Evolutionary conservation across 2,888 invertebrate species (phyloP), one percentile per base, ranked within the genome.

Genomic region (Leistus spinibarbis): DNA sequence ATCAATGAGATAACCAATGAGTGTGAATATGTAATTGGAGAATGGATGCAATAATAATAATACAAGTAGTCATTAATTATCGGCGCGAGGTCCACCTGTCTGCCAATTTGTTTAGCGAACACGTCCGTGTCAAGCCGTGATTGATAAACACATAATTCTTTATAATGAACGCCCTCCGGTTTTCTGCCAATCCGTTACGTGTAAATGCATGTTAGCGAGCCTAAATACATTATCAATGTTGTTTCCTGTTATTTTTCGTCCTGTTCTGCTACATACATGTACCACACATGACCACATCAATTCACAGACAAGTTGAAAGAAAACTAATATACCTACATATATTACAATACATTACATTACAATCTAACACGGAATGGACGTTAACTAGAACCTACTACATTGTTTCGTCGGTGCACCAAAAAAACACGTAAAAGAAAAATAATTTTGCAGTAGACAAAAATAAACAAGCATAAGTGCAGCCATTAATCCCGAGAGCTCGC

Each of bases 61-160:
- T 64, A 64, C 64, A 64, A 64, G 22, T 64, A 17, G 19, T 53
- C 73, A 73, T 73, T 73, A 66, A 73, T 73, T 73, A 73, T 73
- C 40, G 13, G 13, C 40, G 40, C 40, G 40, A 40, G 40, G 40
- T 73, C 66, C 10, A 54, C 54, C 66, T 67, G 66, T 66, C 72
- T 72, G 73, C 60, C 73, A 73, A 73, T 73, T 73, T 73, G 67
- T 73, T 73, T 73, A 62, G 40, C 40, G 27, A 53, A 27, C 40
- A 54, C 7, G 72, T 16, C 62, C 27, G 24, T 62, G 72, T 67
- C 73, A 67, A 60, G 40, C 73, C 53, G 67, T 73, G 73, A 73
- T 67, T 73, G 73, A 73, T 73, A 73, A 73, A 66, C 66, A 54
- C 73, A 73, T 73, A 73, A 73, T 73, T 73, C 73, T 73, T 73